phyloP scores from a whole-genome alignment of 2,797 vertebrate genomes.

The Girardinus metallicus region DNA sequence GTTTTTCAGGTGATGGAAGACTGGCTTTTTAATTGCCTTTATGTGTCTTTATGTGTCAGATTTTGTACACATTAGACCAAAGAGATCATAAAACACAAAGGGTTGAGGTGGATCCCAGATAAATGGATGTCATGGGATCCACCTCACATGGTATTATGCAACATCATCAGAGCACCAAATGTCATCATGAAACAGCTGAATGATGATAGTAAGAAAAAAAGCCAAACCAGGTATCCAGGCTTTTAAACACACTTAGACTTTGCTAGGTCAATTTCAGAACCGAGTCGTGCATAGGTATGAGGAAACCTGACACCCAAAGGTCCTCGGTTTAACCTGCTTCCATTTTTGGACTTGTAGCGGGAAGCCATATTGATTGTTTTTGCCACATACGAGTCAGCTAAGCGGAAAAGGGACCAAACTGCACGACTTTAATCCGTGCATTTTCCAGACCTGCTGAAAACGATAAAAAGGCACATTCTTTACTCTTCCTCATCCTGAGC shows the following conservation, averaged over 20 bases:
- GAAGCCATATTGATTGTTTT: background rate
- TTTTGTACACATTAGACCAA: background rate
- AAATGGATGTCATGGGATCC: background rate
- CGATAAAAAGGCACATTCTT: background rate
- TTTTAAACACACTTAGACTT: background rate
- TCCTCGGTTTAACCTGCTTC: background rate
- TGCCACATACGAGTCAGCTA: no score
- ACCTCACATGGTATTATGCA: background rate
- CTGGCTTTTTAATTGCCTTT: no score
- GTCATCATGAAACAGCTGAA: background rate
- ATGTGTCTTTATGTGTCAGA: no score
- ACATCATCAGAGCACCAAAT: background rate
- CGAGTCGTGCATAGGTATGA: background rate
- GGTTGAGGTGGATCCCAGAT: background rate
- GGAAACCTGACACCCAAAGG: background rate
- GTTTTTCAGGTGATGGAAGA: no score
- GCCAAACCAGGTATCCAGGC: background rate
- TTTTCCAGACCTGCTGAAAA: background rate
- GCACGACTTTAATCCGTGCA: background rate
- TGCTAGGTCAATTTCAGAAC: background rate
- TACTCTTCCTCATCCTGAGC: background rate
- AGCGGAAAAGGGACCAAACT: background rate
- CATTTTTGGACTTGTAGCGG: background rate
- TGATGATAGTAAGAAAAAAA: background rate
- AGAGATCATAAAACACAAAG: background rate